A percentile compares a stretch with the other conserved stretches of the same genome.
Conservation (phyloP, 2,888 invertebrate genomes). For the Pseudoips prasinana region DNA sequence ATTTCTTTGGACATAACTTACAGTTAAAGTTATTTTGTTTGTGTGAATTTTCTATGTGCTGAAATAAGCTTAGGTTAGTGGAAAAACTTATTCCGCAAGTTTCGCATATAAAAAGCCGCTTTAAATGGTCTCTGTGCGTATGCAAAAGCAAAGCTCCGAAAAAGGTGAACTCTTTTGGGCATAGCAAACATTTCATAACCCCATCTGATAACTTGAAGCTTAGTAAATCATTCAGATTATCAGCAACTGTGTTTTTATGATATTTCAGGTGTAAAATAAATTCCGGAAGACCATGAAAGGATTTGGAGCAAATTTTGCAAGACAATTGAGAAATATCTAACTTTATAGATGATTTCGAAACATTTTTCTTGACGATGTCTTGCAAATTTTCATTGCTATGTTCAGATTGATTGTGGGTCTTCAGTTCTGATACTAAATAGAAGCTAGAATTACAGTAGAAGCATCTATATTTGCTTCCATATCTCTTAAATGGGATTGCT, state of each 20-base stretch:
- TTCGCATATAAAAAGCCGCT: slow-evolving; percentile 15
- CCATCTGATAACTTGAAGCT: slow-evolving; percentile 21
- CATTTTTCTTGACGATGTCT: slow-evolving; percentile 6
- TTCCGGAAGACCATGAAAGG: slow-evolving; percentile 5
- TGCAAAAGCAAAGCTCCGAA: slow-evolving; percentile 19
- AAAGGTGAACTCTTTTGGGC: slow-evolving; percentile 14
- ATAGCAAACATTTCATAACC: slow-evolving; percentile 18
- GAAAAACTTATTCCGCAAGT: slow-evolving; percentile 12
- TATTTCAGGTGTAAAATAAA: slow-evolving; percentile 14
- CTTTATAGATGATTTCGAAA: slow-evolving; percentile 2
- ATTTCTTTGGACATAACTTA: slow-evolving; percentile 12
- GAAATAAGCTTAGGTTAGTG: slow-evolving; percentile 1
- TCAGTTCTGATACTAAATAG: slow-evolving; percentile 11
- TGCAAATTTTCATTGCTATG: slow-evolving; percentile 10
- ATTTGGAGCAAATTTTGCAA: slow-evolving; percentile 17
- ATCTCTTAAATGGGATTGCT: slow-evolving; percentile 19
- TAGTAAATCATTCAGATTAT: slow-evolving; percentile 12
- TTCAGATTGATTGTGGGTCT: slow-evolving; percentile 7
- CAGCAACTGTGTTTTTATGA: slow-evolving; percentile 10
- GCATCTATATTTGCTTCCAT: slow-evolving; percentile 20
- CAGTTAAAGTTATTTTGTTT: slow-evolving; percentile 10
- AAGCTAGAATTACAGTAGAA: slow-evolving; percentile 19
- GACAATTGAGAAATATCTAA: slow-evolving; percentile 17
- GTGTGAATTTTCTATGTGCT: slow-evolving; percentile 9
- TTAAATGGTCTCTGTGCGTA: slow-evolving; percentile 14